phyloP scores from a whole-genome alignment of 1,140 invertebrate species.

The Pissodes strobi region DNA sequence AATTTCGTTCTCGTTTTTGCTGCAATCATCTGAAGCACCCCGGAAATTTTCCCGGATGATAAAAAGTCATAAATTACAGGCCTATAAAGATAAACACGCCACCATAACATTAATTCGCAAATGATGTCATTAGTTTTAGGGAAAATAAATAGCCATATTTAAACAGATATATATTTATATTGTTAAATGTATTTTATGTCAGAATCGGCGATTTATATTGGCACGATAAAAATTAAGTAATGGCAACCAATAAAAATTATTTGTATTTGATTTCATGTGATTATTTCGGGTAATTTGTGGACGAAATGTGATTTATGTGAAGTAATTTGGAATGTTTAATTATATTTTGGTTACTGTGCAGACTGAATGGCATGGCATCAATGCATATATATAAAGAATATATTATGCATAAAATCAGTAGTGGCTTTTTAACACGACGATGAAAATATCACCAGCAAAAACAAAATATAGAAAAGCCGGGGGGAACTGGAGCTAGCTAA shows the following conservation, averaged over 20 bases:
- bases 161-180: constrained; percentile 31
- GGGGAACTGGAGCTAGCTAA: too few relatives aligned
- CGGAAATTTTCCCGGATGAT: too few relatives aligned
- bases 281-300: constrained; percentile 1
- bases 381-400: too few relatives aligned
- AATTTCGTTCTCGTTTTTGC: too few relatives aligned
- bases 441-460: too few relatives aligned
- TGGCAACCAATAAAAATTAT: constrained; percentile 15
- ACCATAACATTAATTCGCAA: constrained; percentile 33
- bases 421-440: too few relatives aligned
- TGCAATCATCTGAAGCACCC: too few relatives aligned
- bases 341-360: too few relatives aligned
- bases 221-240: constrained; percentile 24
- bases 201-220: constrained; percentile 10
- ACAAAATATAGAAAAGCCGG: too few relatives aligned
- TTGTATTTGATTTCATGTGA: constrained; percentile 3
- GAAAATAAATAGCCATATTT: constrained; percentile 21
- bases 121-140: constrained; percentile 31
- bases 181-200: constrained; percentile 32
- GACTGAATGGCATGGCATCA: too few relatives aligned
- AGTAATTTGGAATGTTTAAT: too few relatives aligned
- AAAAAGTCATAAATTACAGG: constrained; percentile 24
- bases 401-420: too few relatives aligned
- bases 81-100: constrained; percentile 29
- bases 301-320: not conserved